phyloP scores from a whole-genome alignment of 1,140 invertebrate species.

The Steinernema khuongi region DNA sequence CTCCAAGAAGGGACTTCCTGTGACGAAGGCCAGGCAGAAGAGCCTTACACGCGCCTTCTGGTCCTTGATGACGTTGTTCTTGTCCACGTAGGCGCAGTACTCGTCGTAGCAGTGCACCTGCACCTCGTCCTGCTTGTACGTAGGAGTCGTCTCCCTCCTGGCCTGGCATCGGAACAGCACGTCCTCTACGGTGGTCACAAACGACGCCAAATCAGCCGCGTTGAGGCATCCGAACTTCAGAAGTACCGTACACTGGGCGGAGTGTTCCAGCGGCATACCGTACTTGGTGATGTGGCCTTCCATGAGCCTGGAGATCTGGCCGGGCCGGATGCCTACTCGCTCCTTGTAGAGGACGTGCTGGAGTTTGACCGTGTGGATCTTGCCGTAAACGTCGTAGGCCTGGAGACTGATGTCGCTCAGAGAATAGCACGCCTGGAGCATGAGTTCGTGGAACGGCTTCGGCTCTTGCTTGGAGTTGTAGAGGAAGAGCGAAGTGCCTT shows the following conservation, averaged over 20 bases:
- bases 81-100: slow-evolving; percentile 83
- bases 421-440: slow-evolving; percentile 55
- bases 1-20: slow-evolving; percentile 86
- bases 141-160: slow-evolving; percentile 78
- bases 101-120: slow-evolving; percentile 73
- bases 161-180: slow-evolving; percentile 74
- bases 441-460: slow-evolving; percentile 73
- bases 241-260: slow-evolving; percentile 80
- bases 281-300: slow-evolving; percentile 88
- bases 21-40: slow-evolving; percentile 85
- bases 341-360: slow-evolving; percentile 99
- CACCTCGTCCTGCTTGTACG: slow-evolving; percentile 89
- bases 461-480: slow-evolving; percentile 78
- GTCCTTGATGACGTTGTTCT: slow-evolving; percentile 74
- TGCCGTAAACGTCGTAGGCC: slow-evolving; percentile 81
- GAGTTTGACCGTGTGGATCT: slow-evolving; percentile 96
- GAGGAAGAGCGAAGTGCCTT: slow-evolving; percentile 77
- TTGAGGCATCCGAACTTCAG: slow-evolving; percentile 86
- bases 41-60: slow-evolving; percentile 89
- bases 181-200: slow-evolving; percentile 82
- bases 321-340: slow-evolving; percentile 86
- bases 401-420: slow-evolving; percentile 53
- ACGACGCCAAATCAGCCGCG: slow-evolving; percentile 83
- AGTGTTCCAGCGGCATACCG: slow-evolving; percentile 90
- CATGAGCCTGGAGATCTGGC: slow-evolving; percentile 57